Percentiles rank a stretch among this genome's conserved stretches.
Conservation (phyloP, 2,888 invertebrate species). For the Drosophila diplacantha region DNA sequence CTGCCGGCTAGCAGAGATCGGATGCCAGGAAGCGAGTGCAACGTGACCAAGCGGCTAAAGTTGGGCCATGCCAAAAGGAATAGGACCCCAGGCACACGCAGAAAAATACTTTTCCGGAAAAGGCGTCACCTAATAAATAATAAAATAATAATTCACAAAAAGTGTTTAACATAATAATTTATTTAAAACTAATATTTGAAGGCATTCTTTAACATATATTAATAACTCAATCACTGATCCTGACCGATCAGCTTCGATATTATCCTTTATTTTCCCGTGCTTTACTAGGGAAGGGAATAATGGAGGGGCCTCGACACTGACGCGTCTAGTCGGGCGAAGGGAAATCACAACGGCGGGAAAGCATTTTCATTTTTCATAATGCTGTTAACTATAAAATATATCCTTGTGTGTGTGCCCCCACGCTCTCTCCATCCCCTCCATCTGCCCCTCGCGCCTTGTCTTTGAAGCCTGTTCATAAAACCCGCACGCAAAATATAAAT, state of each 20-base stretch:
- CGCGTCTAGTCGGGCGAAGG: constrained; percentile 48
- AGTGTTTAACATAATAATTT: neutral
- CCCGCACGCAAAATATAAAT: constrained; percentile 64
- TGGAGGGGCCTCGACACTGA: constrained; percentile 52
- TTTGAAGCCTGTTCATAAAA: constrained; percentile 33
- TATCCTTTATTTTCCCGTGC: neutral
- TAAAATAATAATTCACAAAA: too few species aligned
- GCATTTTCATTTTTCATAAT: constrained; percentile 68
- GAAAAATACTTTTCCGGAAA: constrained; percentile 4
- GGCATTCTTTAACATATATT: neutral
- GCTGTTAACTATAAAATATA: constrained; percentile 52
- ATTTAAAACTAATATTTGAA: neutral
- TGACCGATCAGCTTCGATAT: neutral
- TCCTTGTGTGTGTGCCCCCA: constrained; percentile 18
- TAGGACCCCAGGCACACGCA: constrained; percentile 12
- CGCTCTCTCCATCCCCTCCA: constrained; percentile 10
- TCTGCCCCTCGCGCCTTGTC: constrained; percentile 17
- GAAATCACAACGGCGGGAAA: constrained; percentile 26
- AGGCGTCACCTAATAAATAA: too few species aligned
- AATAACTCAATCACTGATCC: neutral
- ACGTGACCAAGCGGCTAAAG: constrained; percentile 65
- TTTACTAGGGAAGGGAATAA: constrained; percentile 21
- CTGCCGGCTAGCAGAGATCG: constrained; percentile 41
- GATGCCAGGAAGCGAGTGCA: constrained; percentile 42
- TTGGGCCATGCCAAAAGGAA: constrained; percentile 41